Evolutionary conservation across 2,888 invertebrate species (phyloP), one percentile per base, ranked within the genome.

Genomic region (Ectemnius cavifrons): DNA sequence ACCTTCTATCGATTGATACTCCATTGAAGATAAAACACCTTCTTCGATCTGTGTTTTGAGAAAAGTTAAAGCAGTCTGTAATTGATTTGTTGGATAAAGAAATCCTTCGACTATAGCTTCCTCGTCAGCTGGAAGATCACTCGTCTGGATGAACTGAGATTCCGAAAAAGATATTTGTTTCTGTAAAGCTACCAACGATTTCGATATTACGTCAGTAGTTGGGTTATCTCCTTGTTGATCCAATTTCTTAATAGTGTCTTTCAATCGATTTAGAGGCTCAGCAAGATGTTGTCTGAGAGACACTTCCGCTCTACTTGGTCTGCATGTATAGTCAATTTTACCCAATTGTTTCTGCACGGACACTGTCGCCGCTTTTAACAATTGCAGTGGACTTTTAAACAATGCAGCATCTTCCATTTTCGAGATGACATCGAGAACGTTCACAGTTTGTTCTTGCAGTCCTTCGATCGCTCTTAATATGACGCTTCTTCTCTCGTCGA

Each of bases 21-120:
- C 68, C 28, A 82, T 65, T 3, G 77, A 27, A 0, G 65, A 37
- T 58, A 78, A 71, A 3, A 20, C 63, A 23, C 77, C 66, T 23
- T 75, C 64, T 14, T 78, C 77, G 0, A 77, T 75, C 62, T 81
- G 84, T 5, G 84, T 84, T 8, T 81, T 84, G 3, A 88, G 58
- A 16, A 73, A 64, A 47, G 78, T 84, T 52, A 90, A 79, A 2
- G 89, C 85, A 0, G 84, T 84, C 2, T 82, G 76, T 37, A 91
- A 81, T 47, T 84, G 85, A 80, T 90, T 88, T 0, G 85, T 80
- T 8, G 90, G 90, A 72, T 88, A 89, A 18, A 90, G 63, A 56
- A 91, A 90, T 27, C 89, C 90, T 80, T 91, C 90, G 11, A 90
- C 84, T 16, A 90, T 88, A 0, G 86, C 88, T 72, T 90, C 90